phyloP scores from a whole-genome alignment of 1,140 invertebrate genomes.

The Drosophila sulfurigaster region DNA sequence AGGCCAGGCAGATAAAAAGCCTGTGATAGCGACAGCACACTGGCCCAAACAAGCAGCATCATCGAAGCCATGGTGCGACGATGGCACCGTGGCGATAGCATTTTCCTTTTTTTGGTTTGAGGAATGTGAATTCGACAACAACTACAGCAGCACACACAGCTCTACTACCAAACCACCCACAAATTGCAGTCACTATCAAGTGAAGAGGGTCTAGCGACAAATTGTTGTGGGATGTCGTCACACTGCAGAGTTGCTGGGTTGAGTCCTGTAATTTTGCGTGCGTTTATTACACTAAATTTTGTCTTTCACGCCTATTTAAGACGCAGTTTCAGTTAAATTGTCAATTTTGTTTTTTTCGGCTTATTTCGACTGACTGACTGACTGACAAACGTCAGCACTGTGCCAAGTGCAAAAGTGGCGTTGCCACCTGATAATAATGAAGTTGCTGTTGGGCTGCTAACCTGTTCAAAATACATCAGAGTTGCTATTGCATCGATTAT shows the following conservation, averaged over 20 bases:
- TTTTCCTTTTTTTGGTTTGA: not conserved
- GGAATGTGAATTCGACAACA: conserved; percentile 16
- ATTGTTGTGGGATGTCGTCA: conserved; percentile 8
- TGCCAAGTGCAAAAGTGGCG: conserved; percentile 34
- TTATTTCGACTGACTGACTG: conserved; percentile 26
- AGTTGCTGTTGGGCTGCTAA: conserved; percentile 22
- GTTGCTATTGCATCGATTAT: conserved; percentile 10
- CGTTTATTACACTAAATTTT: not conserved
- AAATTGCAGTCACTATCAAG: conserved; percentile 7
- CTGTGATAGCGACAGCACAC: conserved; percentile 31
- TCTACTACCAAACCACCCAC: too few relatives aligned
- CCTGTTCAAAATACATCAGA: conserved; percentile 11
- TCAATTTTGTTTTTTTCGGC: conserved; percentile 39
- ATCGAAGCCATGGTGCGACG: conserved; percentile 15
- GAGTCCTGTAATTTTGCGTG: not conserved
- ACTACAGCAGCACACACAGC: conserved; percentile 7
- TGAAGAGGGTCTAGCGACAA: conserved; percentile 1
- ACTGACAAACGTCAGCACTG: conserved; percentile 53
- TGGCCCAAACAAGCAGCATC: conserved; percentile 32
- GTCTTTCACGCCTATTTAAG: conserved; percentile 1
- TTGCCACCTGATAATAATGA: conserved; percentile 27
- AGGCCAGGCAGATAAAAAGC: conserved; percentile 97
- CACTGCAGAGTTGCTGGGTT: not conserved
- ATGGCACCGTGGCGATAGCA: conserved; percentile 33
- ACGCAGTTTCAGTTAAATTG: conserved; percentile 15